A percentile compares a stretch with the other conserved stretches of the same genome.
These are phyloP conservation scores for Alca torda DNA, from an alignment of 2,797 vertebrate genomes.

Conservation along the genomic window DNA sequence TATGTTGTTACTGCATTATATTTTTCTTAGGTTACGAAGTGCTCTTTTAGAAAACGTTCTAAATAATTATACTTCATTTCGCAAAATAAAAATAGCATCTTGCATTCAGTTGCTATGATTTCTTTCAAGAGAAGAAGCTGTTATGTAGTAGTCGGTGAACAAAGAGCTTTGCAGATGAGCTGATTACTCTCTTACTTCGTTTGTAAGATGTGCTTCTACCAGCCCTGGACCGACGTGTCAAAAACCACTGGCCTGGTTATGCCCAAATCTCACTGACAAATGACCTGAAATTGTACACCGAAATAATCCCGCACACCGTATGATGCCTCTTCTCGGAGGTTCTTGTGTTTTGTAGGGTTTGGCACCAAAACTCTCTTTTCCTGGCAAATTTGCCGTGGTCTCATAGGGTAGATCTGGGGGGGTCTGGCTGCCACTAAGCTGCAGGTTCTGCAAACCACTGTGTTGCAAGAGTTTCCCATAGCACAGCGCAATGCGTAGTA, in stretches of 20 bases:
- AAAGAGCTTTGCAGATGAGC: conserved; percentile 36
- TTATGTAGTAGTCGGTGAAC: conserved; percentile 35
- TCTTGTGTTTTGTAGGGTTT: neutral
- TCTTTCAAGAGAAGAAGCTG: conserved; percentile 40
- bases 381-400: neutral
- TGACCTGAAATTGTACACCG: neutral
- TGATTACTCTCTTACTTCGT: neutral
- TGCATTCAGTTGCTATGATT: conserved; percentile 53
- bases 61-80: conserved; percentile 66
- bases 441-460: neutral
- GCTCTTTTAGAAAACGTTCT: conserved; percentile 48
- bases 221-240: neutral
- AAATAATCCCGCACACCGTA: fast-evolving
- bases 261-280: neutral
- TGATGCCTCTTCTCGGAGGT: neutral
- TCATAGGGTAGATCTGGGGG: neutral
- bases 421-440: neutral
- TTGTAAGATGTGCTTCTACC: conserved; percentile 1
- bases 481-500: fast-evolving
- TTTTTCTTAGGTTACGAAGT: conserved; percentile 48
- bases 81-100: conserved; percentile 64
- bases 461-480: neutral
- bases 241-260: neutral
- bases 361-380: neutral
- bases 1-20: neutral